Percentiles rank a stretch among this genome's conserved stretches.
Evolutionary conservation across 2,113 vertebrate species (phyloP).

Genomic region (Brachypodius melanocephalos): DNA sequence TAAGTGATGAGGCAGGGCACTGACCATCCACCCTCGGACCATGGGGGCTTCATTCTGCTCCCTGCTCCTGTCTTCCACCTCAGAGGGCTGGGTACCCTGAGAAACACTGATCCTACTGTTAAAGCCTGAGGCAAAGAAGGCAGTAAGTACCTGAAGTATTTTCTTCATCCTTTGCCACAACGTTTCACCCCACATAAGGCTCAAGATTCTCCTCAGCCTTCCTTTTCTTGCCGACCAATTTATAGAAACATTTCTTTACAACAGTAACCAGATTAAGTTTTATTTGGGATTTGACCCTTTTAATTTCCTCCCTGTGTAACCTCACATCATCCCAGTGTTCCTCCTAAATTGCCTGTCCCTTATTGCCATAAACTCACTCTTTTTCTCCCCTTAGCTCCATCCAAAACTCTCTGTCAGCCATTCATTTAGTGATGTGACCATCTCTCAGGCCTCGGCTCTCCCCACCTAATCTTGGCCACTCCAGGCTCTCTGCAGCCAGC

Average conservation of each 20-base stretch:
- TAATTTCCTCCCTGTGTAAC: background rate
- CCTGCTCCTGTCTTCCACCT: background rate
- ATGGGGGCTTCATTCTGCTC: background rate
- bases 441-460: fast-evolving
- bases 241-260: background rate
- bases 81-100: background rate
- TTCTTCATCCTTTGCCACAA: background rate
- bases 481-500: background rate
- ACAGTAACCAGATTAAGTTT: background rate
- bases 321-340: background rate
- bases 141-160: background rate
- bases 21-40: fast-evolving
- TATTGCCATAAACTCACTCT: background rate
- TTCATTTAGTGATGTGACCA: background rate
- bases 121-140: background rate
- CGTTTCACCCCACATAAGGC: background rate
- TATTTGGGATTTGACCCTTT: background rate
- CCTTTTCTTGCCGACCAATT: background rate
- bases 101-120: background rate
- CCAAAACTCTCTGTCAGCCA: background rate
- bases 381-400: background rate
- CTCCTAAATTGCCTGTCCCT: background rate
- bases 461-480: background rate
- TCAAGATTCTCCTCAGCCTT: background rate
- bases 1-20: background rate